Base-by-base conservation (phyloP, 2,113 vertebrate genomes). In the Oreochromis tanganicae region DNA sequence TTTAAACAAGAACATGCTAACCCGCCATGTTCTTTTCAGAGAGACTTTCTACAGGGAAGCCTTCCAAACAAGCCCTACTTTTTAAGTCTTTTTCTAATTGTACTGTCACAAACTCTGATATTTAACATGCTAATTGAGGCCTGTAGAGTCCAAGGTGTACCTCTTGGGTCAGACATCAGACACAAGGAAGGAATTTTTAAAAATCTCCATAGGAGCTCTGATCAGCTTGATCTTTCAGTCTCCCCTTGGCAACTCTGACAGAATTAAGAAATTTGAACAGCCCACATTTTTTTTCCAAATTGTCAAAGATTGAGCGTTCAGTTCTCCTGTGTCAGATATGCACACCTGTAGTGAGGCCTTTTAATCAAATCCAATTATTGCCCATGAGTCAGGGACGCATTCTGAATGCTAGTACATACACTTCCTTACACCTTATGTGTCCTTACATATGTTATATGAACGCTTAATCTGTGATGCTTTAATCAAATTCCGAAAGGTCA, bases 281-380 rank as follows among this genome's bases (percentile, higher is more conserved):
- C 13, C 2, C 43, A 36, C 63, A 46, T 80, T 80, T 83, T 80
- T 88, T 4, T n/a, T 80, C 68, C 63, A 36, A 86, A 71, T 50
- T 73, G 80, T 88, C 81, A 43, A 61, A 68, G 36, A 17, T 4
- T 68, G 50, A 55, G 66, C 5, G 17, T 21, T 89, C 36, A 27
- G 11, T 68, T 36, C 73, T 48, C 41, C 63, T 8, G 68, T 43
- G 48, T 59, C 82, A 87, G 82, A 88, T 84, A 78, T 50, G 43
- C 43, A 59, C 80, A 50, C 81, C 50, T 83, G 61, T 3, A 27
- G 46, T 24, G 24, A 85, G 66, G 85, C 55, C 56, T 82, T 85
- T 46, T 81, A 90, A 88, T 87, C 66, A 80, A 73, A 90, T 59
- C 50, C 27, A 88, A 61, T 87, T 80, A 63, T 82, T 78, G 57